Evolutionary conservation across 2,888 invertebrate genomes (phyloP).

Genomic region (Tigriopus californicus): DNA sequence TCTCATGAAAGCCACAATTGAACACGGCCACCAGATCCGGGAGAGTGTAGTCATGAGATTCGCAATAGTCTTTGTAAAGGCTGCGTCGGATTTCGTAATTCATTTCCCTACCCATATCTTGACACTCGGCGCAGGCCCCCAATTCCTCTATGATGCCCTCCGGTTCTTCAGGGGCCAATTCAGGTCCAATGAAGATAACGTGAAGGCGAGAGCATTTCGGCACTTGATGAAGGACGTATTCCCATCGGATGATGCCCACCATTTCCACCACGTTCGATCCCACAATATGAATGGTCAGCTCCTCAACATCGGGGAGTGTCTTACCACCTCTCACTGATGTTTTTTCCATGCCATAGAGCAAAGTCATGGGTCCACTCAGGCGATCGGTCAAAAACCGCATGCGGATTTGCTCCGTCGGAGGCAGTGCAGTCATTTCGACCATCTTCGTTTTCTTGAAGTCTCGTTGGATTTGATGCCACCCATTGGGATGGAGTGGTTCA

Average conservation of each 20-base stretch:
- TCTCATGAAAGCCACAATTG: slow-evolving; percentile 8
- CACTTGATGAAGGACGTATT: not conserved
- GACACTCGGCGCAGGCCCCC: not conserved
- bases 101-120: not conserved
- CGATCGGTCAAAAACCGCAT: slow-evolving; percentile 6
- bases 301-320: not conserved
- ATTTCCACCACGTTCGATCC: slow-evolving; percentile 3
- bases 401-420: not conserved
- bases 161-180: not conserved
- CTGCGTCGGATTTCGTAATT: not conserved
- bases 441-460: no score
- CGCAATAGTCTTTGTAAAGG: not conserved
- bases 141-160: not conserved
- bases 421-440: not conserved
- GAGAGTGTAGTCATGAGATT: not conserved
- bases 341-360: not conserved
- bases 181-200: not conserved
- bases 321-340: not conserved
- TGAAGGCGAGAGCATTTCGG: not conserved
- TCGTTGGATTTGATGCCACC: not conserved
- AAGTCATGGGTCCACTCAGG: not conserved
- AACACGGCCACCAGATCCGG: not conserved
- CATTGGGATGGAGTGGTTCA: not conserved
- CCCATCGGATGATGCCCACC: slow-evolving; percentile 9
- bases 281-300: slow-evolving; percentile 1